Evolutionary conservation across 1,140 invertebrate genomes (phyloP).

Genomic region (Drosophila elegans): DNA sequence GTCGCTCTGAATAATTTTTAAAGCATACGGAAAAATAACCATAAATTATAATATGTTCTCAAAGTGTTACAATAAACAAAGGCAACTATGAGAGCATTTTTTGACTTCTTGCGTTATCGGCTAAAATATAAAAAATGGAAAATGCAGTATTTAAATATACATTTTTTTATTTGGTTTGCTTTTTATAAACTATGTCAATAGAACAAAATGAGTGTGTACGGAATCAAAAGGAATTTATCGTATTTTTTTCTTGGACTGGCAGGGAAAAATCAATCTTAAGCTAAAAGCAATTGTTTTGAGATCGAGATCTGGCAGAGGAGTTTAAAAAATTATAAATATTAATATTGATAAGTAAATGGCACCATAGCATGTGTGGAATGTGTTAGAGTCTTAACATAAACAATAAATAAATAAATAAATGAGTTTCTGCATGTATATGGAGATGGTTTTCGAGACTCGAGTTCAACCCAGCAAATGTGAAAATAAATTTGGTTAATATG

Average conservation of each 20-base stretch:
- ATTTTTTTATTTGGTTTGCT: constrained; percentile 45
- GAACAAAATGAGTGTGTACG: constrained; percentile 40
- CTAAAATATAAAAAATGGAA: constrained; percentile 33
- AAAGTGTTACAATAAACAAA: constrained; percentile 29
- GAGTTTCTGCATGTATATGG: constrained; percentile 33
- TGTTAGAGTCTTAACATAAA: constrained; percentile 58
- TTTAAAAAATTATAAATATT: constrained; percentile 33
- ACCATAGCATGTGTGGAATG: constrained; percentile 72
- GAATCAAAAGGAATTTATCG: constrained; percentile 25
- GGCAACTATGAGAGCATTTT: constrained; percentile 60
- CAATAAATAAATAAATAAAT: constrained; percentile 66
- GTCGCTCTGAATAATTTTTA: constrained; percentile 55
- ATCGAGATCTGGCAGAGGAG: constrained; percentile 41
- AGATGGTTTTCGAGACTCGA: constrained; percentile 36
- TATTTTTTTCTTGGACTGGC: constrained; percentile 9
- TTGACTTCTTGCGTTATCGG: constrained; percentile 66
- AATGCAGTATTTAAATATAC: constrained; percentile 51
- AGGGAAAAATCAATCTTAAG: constrained; percentile 46
- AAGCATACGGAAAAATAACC: constrained; percentile 33
- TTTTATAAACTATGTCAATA: constrained; percentile 41
- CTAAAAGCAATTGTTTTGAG: constrained; percentile 52
- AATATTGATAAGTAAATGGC: constrained; percentile 68
- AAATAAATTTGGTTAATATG: constrained; percentile 50
- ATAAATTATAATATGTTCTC: constrained; percentile 26
- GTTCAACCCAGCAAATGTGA: constrained; percentile 55